Base-by-base conservation (phyloP, 2,888 invertebrate genomes). In the Aradus depressus region DNA sequence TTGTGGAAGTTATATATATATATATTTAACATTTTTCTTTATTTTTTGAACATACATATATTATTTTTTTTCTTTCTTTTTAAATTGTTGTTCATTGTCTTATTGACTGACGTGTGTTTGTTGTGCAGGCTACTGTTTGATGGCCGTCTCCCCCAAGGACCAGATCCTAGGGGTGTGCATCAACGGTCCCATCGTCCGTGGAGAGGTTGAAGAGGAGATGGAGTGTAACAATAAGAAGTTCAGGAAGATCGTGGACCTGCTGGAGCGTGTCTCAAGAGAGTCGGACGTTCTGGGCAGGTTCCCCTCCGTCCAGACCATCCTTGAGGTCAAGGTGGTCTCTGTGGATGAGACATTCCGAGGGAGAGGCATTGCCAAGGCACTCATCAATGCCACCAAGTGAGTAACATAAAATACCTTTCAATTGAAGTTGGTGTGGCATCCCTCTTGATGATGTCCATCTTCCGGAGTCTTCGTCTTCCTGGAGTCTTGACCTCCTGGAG, bases 261-360 rank as follows among this genome's bases (percentile, higher is more conserved):
- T 83, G 37, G 71, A 75, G 16, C 64, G 70, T 37, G 72, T 81
- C 5, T 79, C 76, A 26, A 68, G 66, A 47, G 68, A 74, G 18
- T 72, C 76, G 1, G 72, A 73, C 49, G 67, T 79, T 0, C 75
- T 76, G 65, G 70, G 70, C 54, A 72, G 70, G 60, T 81, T 72
- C 60, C 77, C 77, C 0, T 69, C 71, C 3, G 70, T 75, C 1
- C 62, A 74, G 23, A 70, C 69, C 28, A 64, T 76, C 34, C 67
- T 81, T 44, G 79, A 79, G 44, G 69, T 82, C 12, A 78, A 77
- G 61, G 76, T 83, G 28, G 68, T 81, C 0, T 79, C 81, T 1
- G 82, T 82, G 1, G 79, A 83, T 59, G 71, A 71, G 0, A 68
- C 68, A 12, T 81, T 77, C 74, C 70, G 82, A 55, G 77, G 77